Evolutionary conservation across 2,113 vertebrate species (phyloP).

Genomic region (Spea multiplicata): DNA sequence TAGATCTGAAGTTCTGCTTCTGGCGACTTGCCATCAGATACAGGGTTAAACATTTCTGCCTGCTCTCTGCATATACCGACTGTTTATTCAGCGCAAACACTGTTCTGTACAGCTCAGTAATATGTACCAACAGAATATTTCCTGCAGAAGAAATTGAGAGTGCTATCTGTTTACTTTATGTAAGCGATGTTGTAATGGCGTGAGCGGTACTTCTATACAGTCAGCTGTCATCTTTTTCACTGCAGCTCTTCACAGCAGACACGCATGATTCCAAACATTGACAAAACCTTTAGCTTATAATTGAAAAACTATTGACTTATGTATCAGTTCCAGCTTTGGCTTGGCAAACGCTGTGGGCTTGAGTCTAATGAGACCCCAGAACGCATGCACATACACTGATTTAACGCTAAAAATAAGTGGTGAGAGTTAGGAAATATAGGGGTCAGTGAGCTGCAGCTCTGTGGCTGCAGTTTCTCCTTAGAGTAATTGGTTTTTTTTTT

Average conservation of each 20-base stretch:
- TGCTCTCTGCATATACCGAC: not conserved
- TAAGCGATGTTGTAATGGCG: not conserved
- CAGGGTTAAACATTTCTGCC: no score
- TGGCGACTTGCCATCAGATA: no score
- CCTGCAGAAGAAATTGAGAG: slow-evolving; percentile 37
- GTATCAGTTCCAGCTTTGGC: slow-evolving; percentile 3
- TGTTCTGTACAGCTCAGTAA: slow-evolving; percentile 4
- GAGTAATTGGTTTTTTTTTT: no score
- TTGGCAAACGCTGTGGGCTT: no score
- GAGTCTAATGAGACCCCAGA: no score
- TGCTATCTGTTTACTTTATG: not conserved
- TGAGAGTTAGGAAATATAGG: no score
- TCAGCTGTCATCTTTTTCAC: slow-evolving; percentile 37
- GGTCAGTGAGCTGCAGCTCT: no score
- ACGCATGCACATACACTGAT: no score
- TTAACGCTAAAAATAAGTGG: no score
- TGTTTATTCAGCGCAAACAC: slow-evolving; percentile 42
- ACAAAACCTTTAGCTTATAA: slow-evolving; percentile 50
- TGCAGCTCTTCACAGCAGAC: slow-evolving; percentile 47
- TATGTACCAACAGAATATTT: slow-evolving; percentile 24
- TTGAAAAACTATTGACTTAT: slow-evolving; percentile 46
- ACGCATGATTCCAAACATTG: slow-evolving; percentile 49
- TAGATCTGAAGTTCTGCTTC: no score
- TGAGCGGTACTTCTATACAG: slow-evolving; percentile 31
- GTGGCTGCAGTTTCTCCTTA: no score